Evolutionary conservation across 1,140 invertebrate genomes (phyloP), one percentile per base, ranked within the genome.

Genomic region (Cotesia typhae): DNA sequence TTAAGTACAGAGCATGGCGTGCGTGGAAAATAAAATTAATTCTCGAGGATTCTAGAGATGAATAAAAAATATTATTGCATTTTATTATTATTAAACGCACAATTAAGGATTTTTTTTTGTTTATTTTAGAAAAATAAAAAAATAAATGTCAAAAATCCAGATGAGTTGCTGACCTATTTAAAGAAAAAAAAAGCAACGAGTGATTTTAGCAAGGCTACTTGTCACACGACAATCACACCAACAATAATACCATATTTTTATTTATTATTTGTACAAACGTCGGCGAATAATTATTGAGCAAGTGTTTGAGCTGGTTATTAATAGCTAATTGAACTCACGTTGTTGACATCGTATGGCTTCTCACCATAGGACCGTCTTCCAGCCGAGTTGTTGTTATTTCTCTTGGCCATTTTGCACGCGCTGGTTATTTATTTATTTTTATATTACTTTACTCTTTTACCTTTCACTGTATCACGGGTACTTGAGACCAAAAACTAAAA

Each of bases 291-390:
- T 47, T 9, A 47, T 9, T 47, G 41, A 47, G 41, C 41, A 47
- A 47, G 41, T 47, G 41, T 47, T 47, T 47, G 10, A 47, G 41
- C 5, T 47, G 41, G 6, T 47, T 47, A 47, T 47, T 47, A 51
- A 14, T 51, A 9, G 6, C 4, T 47, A 61, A 61, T 47, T 63
- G 12, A 75, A 87, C 85, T 87, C 80, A 87, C 85, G 81, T 86
- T 86, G 79, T 85, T 86, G 72, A 82, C 77, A 73, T 86, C 83
- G 76, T 85, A 86, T 64, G 84, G 82, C 72, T 83, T 84, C 69
- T 79, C 74, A 69, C 77, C 81, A 73, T 73, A 79, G 67, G 80
- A 72, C 61, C 78, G 80, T 71, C 74, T 81, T 52, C 79, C 80
- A 55, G 76, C 74, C 55, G 77, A 72, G 78, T 80, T 81, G 65